A percentile compares a stretch with the other conserved stretches of the same genome.
Evolutionary conservation across 2,888 invertebrate species (phyloP).

Genomic region (Euplagia quadripunctaria): DNA sequence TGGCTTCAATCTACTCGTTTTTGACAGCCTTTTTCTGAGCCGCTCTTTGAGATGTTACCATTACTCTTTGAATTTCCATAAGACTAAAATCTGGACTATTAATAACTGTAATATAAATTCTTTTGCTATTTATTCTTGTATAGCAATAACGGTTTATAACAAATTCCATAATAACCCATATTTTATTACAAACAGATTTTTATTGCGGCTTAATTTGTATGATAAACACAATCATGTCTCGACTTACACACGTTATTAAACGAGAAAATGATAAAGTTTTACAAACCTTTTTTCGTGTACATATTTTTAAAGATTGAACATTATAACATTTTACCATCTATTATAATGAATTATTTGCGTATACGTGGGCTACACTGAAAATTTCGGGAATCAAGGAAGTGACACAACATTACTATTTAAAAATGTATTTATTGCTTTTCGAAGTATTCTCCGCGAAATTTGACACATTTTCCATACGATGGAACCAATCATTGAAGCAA

Average conservation of each 20-base stretch:
- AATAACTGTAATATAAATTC: slow-evolving; percentile 28
- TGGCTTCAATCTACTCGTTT: too few species aligned
- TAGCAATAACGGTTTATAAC: slow-evolving; percentile 31
- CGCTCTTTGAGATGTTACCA: too few species aligned
- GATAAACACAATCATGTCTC: slow-evolving; percentile 39
- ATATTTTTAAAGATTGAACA: not conserved
- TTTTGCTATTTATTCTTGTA: slow-evolving; percentile 39
- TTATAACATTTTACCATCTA: not conserved
- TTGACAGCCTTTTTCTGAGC: too few species aligned
- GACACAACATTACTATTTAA: too few species aligned
- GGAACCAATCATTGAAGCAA: too few species aligned
- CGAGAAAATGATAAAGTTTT: slow-evolving; percentile 22
- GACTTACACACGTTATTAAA: slow-evolving; percentile 21
- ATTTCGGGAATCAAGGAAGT: too few species aligned
- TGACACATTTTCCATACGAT: too few species aligned
- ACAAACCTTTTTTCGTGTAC: not conserved
- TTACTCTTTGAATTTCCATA: too few species aligned
- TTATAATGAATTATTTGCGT: not conserved
- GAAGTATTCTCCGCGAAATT: too few species aligned
- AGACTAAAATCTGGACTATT: not conserved
- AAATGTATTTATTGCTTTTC: too few species aligned
- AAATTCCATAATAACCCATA: slow-evolving; percentile 31
- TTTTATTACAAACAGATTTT: slow-evolving; percentile 22
- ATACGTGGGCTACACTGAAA: too few species aligned
- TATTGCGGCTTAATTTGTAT: slow-evolving; percentile 50